These are phyloP conservation scores for Indicator maculatus DNA, from an alignment of 2,113 vertebrate species.

Conservation along the genomic window DNA sequence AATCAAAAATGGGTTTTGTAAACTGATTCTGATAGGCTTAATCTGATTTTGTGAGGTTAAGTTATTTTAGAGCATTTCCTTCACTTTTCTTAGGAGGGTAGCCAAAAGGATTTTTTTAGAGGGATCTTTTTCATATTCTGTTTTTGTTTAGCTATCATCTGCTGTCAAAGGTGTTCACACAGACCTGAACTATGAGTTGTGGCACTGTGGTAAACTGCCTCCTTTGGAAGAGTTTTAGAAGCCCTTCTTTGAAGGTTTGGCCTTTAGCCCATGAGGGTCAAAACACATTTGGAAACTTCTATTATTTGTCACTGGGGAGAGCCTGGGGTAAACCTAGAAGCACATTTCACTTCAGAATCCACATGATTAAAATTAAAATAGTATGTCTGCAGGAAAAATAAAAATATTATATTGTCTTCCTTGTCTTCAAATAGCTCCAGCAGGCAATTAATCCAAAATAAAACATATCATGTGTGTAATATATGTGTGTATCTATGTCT, in stretches of 20 bases:
- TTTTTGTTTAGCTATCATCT: conserved; percentile 65
- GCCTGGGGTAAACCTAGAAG: conserved; percentile 66
- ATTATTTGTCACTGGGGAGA: conserved; percentile 70
- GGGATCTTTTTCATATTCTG: conserved; percentile 41
- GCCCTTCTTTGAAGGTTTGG: conserved; percentile 58
- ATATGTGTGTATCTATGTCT: not conserved
- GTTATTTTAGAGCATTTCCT: conserved; percentile 64
- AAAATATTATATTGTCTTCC: not conserved
- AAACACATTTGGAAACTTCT: conserved; percentile 65
- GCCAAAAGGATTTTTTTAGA: conserved; percentile 58
- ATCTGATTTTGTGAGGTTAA: conserved; percentile 55
- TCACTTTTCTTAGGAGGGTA: conserved; percentile 31
- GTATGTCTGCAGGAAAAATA: conserved; percentile 28
- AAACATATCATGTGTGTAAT: not conserved
- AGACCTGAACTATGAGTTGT: conserved; percentile 58
- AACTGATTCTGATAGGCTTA: conserved; percentile 46
- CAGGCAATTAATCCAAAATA: conserved; percentile 34
- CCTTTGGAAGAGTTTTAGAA: conserved; percentile 60
- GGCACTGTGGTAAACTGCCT: conserved; percentile 58
- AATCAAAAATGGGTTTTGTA: conserved; percentile 49
- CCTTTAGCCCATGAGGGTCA: conserved; percentile 59
- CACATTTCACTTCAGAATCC: conserved; percentile 56
- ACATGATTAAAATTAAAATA: conserved; percentile 72
- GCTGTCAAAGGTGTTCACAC: conserved; percentile 56
- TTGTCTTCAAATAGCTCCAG: conserved; percentile 11